These are phyloP conservation scores for Spizaetus ornatus DNA, from an alignment of 2,113 vertebrate genomes.

Conservation along the genomic window DNA sequence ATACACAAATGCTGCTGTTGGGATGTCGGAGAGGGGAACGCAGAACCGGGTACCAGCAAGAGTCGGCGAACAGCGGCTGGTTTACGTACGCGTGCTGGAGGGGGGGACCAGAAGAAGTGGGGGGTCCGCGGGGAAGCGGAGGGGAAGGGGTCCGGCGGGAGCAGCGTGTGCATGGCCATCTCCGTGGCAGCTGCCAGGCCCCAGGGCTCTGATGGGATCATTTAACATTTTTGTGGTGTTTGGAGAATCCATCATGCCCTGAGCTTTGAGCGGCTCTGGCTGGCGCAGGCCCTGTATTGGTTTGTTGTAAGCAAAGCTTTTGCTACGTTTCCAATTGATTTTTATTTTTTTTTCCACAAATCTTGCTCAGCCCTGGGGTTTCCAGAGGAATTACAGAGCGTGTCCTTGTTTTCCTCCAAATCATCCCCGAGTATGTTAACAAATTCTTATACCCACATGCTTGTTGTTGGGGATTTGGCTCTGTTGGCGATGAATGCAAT, in stretches of 20 bases:
- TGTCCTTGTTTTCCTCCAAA: neutral
- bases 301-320: neutral
- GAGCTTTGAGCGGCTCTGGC: neutral
- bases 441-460: neutral
- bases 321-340: neutral
- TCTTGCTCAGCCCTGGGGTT: neutral
- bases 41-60: neutral
- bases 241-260: neutral
- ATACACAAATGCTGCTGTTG: neutral
- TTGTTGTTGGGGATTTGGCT: neutral
- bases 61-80: neutral
- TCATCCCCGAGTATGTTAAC: neutral
- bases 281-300: fast-evolving
- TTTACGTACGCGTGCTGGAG: fast-evolving
- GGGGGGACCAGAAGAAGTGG: neutral
- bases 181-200: neutral
- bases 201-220: fast-evolving
- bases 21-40: neutral
- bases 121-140: neutral
- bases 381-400: neutral
- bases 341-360: neutral
- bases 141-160: neutral
- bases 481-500: neutral
- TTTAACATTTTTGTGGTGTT: neutral
- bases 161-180: neutral